A percentile compares a stretch with the other conserved stretches of the same genome.
Evolutionary conservation across 1,140 invertebrate genomes (phyloP).

Genomic region (Ditylenchus dipsaci): DNA sequence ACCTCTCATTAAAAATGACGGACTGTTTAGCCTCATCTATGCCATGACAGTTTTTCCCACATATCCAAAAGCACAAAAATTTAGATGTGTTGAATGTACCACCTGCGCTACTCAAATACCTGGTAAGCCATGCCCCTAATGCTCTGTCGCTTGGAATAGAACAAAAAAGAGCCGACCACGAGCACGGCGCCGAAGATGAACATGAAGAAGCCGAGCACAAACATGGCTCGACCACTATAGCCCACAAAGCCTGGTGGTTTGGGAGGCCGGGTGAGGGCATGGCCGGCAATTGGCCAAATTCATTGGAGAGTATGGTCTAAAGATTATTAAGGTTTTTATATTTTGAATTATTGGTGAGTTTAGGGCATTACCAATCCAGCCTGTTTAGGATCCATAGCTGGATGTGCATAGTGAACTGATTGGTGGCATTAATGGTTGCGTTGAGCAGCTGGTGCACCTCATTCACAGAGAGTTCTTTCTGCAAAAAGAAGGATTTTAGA

Average conservation of each 20-base stretch:
- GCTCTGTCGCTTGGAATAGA: constrained; percentile 34
- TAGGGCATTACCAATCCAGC: background rate
- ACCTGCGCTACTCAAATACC: constrained; percentile 41
- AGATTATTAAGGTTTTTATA: background rate
- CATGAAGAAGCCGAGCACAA: constrained; percentile 34
- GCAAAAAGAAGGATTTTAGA: too few species aligned
- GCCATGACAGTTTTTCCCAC: too few species aligned
- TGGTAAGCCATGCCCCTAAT: constrained; percentile 46
- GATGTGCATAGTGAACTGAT: background rate
- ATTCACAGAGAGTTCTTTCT: too few species aligned
- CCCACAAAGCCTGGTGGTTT: constrained; percentile 22
- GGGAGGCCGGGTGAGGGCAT: constrained; percentile 1
- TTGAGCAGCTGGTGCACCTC: too few species aligned
- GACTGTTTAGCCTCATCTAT: too few species aligned
- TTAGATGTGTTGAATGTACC: too few species aligned
- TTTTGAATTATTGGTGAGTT: background rate
- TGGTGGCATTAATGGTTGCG: background rate
- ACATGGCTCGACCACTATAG: constrained; percentile 28
- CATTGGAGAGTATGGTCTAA: background rate
- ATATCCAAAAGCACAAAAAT: too few species aligned
- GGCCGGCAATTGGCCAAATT: constrained; percentile 1
- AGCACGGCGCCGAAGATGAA: constrained; percentile 38
- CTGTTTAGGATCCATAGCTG: background rate
- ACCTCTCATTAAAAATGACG: too few species aligned
- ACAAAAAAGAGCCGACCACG: constrained; percentile 30